These are phyloP conservation scores for Orthonyx spaldingii DNA, from an alignment of 2,113 vertebrate genomes.

Conservation along the genomic window DNA sequence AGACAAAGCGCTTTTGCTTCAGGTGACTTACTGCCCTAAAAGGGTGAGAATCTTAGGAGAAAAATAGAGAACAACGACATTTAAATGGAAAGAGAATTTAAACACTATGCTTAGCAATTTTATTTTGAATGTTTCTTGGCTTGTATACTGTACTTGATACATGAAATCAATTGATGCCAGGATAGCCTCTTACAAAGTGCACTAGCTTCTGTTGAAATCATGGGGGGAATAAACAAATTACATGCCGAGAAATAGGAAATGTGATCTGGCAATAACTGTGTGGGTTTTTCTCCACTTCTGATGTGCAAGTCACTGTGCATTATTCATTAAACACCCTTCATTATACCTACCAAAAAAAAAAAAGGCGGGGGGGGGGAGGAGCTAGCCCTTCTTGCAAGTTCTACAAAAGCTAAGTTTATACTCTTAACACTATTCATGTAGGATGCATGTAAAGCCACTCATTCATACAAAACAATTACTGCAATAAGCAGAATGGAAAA, in stretches of 20 bases:
- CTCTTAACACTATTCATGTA: not conserved
- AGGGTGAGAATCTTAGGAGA: not conserved
- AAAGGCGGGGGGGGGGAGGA: accelerated
- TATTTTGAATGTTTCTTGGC: slow-evolving; percentile 20
- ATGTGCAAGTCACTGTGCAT: not conserved
- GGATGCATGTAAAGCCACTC: not conserved
- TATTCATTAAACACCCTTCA: not conserved
- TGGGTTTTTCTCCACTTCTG: not conserved
- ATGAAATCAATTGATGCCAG: slow-evolving; percentile 16
- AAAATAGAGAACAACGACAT: not conserved
- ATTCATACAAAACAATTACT: not conserved
- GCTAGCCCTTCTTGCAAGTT: not conserved
- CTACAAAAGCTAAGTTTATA: not conserved
- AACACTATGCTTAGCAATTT: not conserved
- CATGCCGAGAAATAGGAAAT: not conserved
- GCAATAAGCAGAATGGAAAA: not conserved
- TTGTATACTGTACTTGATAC: not conserved
- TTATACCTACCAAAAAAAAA: not conserved
- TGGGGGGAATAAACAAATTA: not conserved
- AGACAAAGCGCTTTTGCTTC: not conserved
- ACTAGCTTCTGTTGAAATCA: not conserved
- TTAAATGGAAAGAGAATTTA: not conserved
- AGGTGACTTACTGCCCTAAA: not conserved
- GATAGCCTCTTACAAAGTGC: not conserved
- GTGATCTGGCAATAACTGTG: not conserved